These are phyloP conservation scores for Leucosticte australis DNA, from an alignment of 2,113 vertebrate species.

Conservation along the genomic window DNA sequence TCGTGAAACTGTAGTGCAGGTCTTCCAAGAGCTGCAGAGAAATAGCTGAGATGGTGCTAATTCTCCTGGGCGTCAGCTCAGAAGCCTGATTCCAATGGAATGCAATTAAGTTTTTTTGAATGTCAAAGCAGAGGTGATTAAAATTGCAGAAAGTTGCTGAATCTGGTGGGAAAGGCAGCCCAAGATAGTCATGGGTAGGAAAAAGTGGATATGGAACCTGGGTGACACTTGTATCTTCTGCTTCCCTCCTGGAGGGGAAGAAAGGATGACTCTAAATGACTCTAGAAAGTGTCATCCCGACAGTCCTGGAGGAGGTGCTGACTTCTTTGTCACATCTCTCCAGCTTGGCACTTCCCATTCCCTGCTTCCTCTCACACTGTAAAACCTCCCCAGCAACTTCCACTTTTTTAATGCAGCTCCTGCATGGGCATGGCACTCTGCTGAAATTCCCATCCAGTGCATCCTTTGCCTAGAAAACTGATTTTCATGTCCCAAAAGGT, in stretches of 20 bases:
- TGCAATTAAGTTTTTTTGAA: background rate
- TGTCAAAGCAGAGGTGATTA: background rate
- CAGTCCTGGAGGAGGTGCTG: background rate
- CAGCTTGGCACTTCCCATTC: background rate
- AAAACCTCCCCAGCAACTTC: background rate
- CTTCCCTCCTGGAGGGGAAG: background rate
- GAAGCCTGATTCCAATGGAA: background rate
- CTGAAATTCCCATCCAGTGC: background rate
- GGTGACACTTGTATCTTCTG: background rate
- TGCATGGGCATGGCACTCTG: rapidly evolving
- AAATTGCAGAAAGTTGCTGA: background rate
- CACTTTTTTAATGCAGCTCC: background rate
- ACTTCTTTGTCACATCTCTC: background rate
- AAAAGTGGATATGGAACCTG: background rate
- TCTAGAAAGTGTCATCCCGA: background rate
- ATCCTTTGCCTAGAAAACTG: background rate
- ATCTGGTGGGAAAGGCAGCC: background rate
- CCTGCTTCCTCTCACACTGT: background rate
- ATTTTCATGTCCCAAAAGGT: background rate
- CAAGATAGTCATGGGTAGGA: rapidly evolving
- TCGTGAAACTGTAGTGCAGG: background rate
- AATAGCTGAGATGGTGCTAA: background rate
- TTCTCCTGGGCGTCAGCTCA: background rate
- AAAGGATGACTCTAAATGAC: background rate
- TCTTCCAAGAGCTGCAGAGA: background rate